Evolutionary conservation across 2,113 vertebrate genomes (phyloP).

Genomic region (Lonchura striata): DNA sequence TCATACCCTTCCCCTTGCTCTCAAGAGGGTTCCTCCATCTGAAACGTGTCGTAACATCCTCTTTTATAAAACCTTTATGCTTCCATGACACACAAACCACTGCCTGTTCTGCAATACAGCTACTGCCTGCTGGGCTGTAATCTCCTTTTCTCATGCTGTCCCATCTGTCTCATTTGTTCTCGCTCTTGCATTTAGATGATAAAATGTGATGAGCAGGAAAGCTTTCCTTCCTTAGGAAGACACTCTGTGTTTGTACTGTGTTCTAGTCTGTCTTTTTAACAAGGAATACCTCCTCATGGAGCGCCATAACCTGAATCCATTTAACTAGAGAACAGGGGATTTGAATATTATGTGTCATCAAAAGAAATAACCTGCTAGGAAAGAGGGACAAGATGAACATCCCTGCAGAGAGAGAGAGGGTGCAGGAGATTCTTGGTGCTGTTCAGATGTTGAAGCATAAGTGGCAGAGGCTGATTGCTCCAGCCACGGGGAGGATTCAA

Average conservation of each 20-base stretch:
- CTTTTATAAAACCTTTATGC: not conserved
- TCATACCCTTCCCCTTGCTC: not conserved
- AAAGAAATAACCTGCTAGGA: not conserved
- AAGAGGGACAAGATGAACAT: not conserved
- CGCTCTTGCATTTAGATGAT: not conserved
- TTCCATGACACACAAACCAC: not conserved
- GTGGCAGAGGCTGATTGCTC: not conserved
- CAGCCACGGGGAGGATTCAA: not conserved
- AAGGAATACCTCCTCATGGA: not conserved
- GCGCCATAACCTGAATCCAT: not conserved
- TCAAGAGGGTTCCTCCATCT: not conserved
- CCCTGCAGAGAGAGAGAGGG: not conserved
- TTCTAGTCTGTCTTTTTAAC: not conserved
- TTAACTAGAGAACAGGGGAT: not conserved
- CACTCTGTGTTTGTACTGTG: not conserved
- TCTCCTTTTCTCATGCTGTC: not conserved
- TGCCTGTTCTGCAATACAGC: not conserved
- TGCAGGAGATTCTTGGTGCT: not conserved
- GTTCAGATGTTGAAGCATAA: not conserved
- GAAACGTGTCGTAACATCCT: not conserved
- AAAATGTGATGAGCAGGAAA: not conserved
- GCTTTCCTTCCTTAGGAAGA: not conserved
- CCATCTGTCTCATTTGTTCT: not conserved
- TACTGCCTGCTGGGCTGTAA: not conserved
- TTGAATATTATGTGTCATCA: not conserved